A percentile compares a stretch with the other conserved stretches of the same genome.
Conservation (phyloP, 2,888 invertebrate species). For the Creontiades dilutus region DNA sequence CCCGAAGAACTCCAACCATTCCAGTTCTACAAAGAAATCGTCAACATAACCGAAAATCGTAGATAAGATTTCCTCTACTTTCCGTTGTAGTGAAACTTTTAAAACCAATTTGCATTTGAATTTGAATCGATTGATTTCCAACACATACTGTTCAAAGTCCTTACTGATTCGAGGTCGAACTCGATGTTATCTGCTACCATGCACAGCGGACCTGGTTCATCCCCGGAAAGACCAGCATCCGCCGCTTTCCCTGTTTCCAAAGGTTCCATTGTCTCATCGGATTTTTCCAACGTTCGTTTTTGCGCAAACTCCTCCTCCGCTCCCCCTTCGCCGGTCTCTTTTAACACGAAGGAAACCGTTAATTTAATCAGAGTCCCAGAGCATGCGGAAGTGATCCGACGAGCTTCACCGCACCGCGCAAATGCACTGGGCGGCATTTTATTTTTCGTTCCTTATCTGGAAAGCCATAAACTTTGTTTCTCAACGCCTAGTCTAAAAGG, state of each 20-base stretch:
- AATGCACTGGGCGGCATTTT: neutral
- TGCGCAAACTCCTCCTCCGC: neutral
- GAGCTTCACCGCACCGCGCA: neutral
- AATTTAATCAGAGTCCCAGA: neutral
- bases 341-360: conserved; percentile 14
- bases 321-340: neutral
- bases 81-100: too few relatives aligned
- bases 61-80: too few relatives aligned
- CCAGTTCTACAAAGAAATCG: too few relatives aligned
- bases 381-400: neutral
- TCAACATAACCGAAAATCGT: too few relatives aligned
- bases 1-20: too few relatives aligned
- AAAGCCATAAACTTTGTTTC: conserved; percentile 17
- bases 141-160: neutral
- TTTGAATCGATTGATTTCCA: too few relatives aligned
- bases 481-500: neutral
- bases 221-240: conserved; percentile 36
- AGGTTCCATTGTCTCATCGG: conserved; percentile 1
- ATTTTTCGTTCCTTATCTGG: conserved; percentile 2
- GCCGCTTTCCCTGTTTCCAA: conserved; percentile 24
- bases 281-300: conserved; percentile 26
- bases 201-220: neutral
- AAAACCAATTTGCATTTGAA: too few relatives aligned
- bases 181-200: neutral
- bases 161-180: neutral